phyloP scores from a whole-genome alignment of 2,888 invertebrate species.

The Cephus pulcher region DNA sequence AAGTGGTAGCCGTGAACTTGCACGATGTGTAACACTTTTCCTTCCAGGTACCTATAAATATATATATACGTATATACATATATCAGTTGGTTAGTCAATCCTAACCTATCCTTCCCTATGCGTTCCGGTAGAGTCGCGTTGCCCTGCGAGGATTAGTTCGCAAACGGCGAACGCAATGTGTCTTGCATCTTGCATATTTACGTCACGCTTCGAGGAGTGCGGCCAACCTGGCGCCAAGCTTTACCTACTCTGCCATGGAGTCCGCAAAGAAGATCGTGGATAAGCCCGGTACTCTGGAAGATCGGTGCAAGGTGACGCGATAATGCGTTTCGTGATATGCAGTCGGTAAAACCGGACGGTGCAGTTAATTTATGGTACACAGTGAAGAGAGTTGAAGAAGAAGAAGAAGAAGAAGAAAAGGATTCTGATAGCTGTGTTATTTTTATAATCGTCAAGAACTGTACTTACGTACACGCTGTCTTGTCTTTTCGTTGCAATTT shows the following conservation, averaged over 20 bases:
- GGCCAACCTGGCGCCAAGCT: slow-evolving; percentile 44
- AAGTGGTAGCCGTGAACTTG: neutral
- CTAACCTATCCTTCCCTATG: neutral
- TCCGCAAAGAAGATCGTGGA: neutral
- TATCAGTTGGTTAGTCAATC: neutral
- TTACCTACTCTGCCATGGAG: neutral
- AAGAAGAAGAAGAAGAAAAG: neutral
- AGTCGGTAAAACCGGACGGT: slow-evolving; percentile 1
- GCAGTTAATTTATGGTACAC: neutral
- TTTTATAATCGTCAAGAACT: neutral
- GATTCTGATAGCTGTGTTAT: neutral
- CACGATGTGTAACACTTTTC: neutral
- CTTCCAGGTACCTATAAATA: neutral
- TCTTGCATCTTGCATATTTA: slow-evolving; percentile 55
- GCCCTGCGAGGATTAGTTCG: neutral
- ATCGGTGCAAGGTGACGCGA: slow-evolving; percentile 3
- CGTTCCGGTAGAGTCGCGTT: neutral
- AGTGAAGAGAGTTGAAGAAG: neutral
- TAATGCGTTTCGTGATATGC: slow-evolving; percentile 16
- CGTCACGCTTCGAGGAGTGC: slow-evolving; percentile 55
- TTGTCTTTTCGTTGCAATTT: too few relatives aligned
- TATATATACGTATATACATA: neutral
- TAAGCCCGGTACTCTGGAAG: neutral
- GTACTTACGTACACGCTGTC: too few relatives aligned
- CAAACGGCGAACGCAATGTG: slow-evolving; percentile 50